phyloP scores from a whole-genome alignment of 2,888 invertebrate species.

The Mactromeris polynyma region DNA sequence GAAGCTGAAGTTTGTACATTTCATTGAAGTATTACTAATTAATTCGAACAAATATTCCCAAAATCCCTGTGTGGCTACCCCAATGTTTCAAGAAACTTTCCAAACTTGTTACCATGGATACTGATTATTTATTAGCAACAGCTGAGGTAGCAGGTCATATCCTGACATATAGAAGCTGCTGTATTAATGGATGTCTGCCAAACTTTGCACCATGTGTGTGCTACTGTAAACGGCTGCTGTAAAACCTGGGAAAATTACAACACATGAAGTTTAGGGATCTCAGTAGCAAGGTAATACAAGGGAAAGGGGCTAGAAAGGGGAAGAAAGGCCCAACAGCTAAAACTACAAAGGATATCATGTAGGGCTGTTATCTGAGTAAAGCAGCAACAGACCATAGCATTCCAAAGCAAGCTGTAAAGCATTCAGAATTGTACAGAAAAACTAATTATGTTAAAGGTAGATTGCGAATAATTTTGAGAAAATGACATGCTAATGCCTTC shows the following conservation, averaged over 20 bases:
- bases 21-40: too few species aligned
- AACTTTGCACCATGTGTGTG: slow-evolving; percentile 48
- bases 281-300: not conserved
- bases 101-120: slow-evolving; percentile 48
- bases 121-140: slow-evolving; percentile 67
- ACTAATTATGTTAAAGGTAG: not conserved
- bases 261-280: not conserved
- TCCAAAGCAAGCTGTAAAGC: not conserved
- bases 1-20: not conserved
- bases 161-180: slow-evolving; percentile 65
- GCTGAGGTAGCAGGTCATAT: slow-evolving; percentile 59
- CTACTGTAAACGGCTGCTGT: slow-evolving; percentile 20
- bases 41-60: not conserved
- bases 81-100: slow-evolving; percentile 31
- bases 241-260: slow-evolving; percentile 25
- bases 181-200: slow-evolving; percentile 51
- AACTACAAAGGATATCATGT: not conserved
- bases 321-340: not conserved
- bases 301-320: not conserved
- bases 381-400: not conserved
- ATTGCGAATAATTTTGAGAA: too few species aligned
- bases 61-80: slow-evolving; percentile 19
- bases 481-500: too few species aligned
- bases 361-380: not conserved
- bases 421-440: not conserved